Conservation (phyloP, 2,797 vertebrate species). For the Steatocranus sp. region DNA sequence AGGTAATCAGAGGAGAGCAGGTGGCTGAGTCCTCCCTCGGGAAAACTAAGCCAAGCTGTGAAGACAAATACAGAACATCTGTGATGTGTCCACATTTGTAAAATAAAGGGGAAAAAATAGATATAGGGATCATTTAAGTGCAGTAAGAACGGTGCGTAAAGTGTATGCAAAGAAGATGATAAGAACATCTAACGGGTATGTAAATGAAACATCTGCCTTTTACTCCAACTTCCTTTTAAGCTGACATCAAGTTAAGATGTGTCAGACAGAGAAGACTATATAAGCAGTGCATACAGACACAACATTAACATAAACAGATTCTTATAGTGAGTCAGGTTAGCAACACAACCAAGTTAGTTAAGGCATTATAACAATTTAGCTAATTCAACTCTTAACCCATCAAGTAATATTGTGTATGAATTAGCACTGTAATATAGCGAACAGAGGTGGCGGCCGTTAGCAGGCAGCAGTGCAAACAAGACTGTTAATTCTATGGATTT, state of each 20-base stretch:
- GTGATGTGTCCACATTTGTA: conserved; percentile 7
- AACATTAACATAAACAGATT: background rate
- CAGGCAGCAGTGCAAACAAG: background rate
- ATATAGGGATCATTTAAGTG: background rate
- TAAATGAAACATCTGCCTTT: background rate
- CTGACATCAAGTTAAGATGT: background rate
- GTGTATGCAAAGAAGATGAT: background rate
- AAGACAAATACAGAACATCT: conserved; percentile 25
- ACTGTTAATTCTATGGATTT: background rate
- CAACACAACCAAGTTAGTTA: background rate
- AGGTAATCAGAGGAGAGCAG: conserved; percentile 54
- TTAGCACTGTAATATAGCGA: background rate
- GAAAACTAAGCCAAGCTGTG: background rate
- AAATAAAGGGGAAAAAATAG: background rate
- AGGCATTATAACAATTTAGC: background rate
- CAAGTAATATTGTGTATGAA: background rate
- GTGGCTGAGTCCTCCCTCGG: conserved; percentile 31
- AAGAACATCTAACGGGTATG: background rate
- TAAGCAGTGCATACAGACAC: background rate
- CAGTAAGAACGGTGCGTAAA: background rate
- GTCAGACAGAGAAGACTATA: background rate
- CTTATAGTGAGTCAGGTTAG: background rate
- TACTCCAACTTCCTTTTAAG: background rate
- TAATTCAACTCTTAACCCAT: background rate
- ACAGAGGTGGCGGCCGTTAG: background rate